Evolutionary conservation across 30 jellyfish, hydroid and myxozoan genomes (phyloP).

Genomic region (Chrysaora quinquecirrha): DNA sequence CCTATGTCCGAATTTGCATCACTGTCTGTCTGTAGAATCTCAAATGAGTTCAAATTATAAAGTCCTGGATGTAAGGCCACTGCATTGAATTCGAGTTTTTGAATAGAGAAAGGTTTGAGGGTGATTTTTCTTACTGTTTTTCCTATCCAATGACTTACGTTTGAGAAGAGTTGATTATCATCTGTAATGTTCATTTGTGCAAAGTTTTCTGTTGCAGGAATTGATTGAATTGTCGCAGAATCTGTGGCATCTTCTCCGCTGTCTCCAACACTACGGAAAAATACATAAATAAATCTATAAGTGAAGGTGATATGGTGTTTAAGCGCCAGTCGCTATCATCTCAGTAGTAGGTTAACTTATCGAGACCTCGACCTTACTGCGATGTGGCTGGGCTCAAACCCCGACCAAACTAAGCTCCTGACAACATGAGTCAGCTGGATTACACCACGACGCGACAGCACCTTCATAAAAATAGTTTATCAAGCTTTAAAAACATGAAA

Average conservation of each 20-base stretch:
- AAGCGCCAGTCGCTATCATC: too few relatives aligned
- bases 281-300: too few relatives aligned
- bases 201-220: neutral
- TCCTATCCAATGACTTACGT: slow-evolving; percentile 41
- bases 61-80: slow-evolving; percentile 44
- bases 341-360: too few relatives aligned
- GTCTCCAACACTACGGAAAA: neutral
- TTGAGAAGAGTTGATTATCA: slow-evolving; percentile 6
- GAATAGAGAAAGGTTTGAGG: slow-evolving; percentile 32
- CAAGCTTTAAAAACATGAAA: too few relatives aligned
- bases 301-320: too few relatives aligned
- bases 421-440: too few relatives aligned
- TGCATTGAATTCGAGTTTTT: slow-evolving; percentile 30
- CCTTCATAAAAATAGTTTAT: too few relatives aligned
- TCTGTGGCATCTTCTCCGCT: slow-evolving; percentile 1
- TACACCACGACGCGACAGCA: too few relatives aligned
- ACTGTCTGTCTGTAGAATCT: neutral
- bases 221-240: slow-evolving; percentile 29
- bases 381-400: too few relatives aligned
- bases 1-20: slow-evolving; percentile 10
- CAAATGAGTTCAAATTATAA: slow-evolving; percentile 41
- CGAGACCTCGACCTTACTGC: too few relatives aligned
- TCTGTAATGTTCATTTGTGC: neutral
- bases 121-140: slow-evolving; percentile 29
- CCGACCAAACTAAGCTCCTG: too few relatives aligned